Conservation (phyloP, 2,888 invertebrate species). For the Drosophila incognita region DNA sequence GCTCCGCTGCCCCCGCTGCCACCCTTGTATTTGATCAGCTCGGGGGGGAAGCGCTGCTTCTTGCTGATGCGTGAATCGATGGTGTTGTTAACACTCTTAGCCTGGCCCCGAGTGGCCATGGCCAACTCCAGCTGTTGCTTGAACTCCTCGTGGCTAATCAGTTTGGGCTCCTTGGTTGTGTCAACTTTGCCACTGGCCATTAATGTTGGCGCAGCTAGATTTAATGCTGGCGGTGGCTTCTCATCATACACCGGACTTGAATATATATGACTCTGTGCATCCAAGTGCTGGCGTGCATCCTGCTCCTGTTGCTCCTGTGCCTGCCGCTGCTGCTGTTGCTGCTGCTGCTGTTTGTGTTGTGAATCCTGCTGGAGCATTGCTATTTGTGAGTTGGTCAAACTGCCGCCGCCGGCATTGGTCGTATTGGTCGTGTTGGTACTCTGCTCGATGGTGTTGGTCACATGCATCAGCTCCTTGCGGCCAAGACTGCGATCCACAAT, state of each 20-base stretch:
- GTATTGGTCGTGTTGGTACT: slow-evolving; percentile 81
- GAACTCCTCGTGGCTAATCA: slow-evolving; percentile 82
- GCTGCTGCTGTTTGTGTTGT: slow-evolving; percentile 38
- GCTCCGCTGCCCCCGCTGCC: slow-evolving; percentile 47
- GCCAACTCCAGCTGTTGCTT: slow-evolving; percentile 80
- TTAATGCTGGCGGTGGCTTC: slow-evolving; percentile 71
- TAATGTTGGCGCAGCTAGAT: slow-evolving; percentile 68
- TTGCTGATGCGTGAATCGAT: slow-evolving; percentile 83
- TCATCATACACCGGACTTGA: slow-evolving; percentile 84
- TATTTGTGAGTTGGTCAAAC: slow-evolving; percentile 83
- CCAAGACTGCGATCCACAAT: slow-evolving; percentile 82
- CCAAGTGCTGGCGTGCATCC: slow-evolving; percentile 63
- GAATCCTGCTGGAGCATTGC: slow-evolving; percentile 73
- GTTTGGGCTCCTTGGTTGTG: slow-evolving; percentile 67
- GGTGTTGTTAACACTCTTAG: slow-evolving; percentile 63
- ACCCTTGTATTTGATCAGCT: slow-evolving; percentile 82
- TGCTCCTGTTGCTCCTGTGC: slow-evolving; percentile 33
- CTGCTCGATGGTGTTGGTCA: slow-evolving; percentile 73
- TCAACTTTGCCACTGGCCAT: slow-evolving; percentile 42
- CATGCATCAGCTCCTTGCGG: slow-evolving; percentile 75
- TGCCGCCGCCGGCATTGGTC: slow-evolving; percentile 38
- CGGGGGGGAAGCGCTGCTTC: slow-evolving; percentile 83
- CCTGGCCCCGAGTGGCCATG: slow-evolving; percentile 60
- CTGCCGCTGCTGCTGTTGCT: slow-evolving; percentile 28
- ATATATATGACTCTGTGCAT: slow-evolving; percentile 84